Evolutionary conservation across 2,113 vertebrate species (phyloP).

Genomic region (Oxyura jamaicensis): DNA sequence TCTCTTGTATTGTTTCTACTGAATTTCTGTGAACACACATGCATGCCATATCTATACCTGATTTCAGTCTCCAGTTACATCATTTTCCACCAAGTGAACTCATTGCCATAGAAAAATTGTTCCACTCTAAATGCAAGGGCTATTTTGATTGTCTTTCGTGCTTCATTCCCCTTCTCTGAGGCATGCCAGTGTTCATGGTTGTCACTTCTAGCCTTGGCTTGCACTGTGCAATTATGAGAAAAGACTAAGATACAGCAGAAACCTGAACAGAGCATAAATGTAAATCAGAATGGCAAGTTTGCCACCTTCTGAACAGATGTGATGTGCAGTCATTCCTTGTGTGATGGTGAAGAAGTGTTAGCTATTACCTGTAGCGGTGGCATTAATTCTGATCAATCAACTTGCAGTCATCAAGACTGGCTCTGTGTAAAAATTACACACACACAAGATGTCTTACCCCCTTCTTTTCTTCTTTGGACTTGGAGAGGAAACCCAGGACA

Average conservation of each 20-base stretch:
- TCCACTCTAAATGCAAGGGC: background rate
- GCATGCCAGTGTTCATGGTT: background rate
- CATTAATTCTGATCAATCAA: background rate
- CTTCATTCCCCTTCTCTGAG: background rate
- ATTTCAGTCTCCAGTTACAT: background rate
- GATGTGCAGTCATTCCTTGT: background rate
- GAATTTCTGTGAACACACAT: background rate
- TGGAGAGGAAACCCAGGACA: background rate
- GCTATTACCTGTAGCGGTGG: background rate
- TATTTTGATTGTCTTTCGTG: constrained; percentile 30
- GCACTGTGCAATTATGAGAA: background rate
- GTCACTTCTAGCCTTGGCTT: background rate
- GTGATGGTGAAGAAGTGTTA: rapidly evolving
- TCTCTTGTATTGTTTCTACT: background rate
- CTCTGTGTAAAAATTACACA: background rate
- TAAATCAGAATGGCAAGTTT: background rate
- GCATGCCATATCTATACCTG: background rate
- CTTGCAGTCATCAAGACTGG: background rate
- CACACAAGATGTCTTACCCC: background rate
- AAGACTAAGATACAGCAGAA: background rate
- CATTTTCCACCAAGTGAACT: background rate
- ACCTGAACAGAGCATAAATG: background rate
- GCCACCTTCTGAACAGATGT: background rate
- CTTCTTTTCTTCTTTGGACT: background rate
- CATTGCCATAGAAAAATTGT: background rate